These are phyloP conservation scores for Sphenopsis melanotis DNA, from an alignment of 2,797 vertebrate genomes.

Conservation along the genomic window DNA sequence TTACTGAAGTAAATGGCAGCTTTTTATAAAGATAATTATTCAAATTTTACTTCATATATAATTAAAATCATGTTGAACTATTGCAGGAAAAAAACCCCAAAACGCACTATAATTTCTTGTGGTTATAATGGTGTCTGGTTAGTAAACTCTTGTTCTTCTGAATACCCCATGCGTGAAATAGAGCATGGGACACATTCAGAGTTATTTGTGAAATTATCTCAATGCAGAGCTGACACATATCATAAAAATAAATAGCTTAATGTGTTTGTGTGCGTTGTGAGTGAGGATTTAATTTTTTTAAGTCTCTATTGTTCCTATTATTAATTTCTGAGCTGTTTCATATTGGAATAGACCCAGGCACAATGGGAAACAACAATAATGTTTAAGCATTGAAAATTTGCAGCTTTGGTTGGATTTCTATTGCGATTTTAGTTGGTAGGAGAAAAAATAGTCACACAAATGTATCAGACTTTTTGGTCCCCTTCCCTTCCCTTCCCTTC, in stretches of 20 bases:
- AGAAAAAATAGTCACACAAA: background rate
- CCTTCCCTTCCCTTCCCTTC: too few species aligned
- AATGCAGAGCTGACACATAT: slow-evolving; percentile 10
- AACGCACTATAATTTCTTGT: slow-evolving; percentile 19
- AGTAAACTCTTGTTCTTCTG: slow-evolving; percentile 7
- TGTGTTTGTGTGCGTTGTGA: slow-evolving; percentile 13
- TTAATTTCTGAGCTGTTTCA: slow-evolving; percentile 25
- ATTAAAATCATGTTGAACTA: slow-evolving; percentile 56
- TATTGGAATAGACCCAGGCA: background rate
- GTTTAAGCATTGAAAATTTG: background rate
- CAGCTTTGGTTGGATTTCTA: slow-evolving; percentile 14
- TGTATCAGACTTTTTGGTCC: background rate
- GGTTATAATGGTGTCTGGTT: background rate
- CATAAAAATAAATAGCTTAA: slow-evolving; percentile 28
- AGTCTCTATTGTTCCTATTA: background rate
- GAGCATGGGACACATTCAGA: background rate
- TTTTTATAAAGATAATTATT: slow-evolving; percentile 47
- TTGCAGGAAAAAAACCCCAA: background rate
- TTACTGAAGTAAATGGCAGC: slow-evolving; percentile 25
- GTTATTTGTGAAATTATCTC: slow-evolving; percentile 27
- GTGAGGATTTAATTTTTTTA: slow-evolving; percentile 28
- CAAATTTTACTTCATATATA: slow-evolving; percentile 49
- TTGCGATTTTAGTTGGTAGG: background rate
- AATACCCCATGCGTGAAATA: background rate
- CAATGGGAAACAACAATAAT: background rate